A percentile compares a stretch with the other conserved stretches of the same genome.
Conservation (phyloP, 2,797 vertebrate species). For the Falco columbarius region DNA sequence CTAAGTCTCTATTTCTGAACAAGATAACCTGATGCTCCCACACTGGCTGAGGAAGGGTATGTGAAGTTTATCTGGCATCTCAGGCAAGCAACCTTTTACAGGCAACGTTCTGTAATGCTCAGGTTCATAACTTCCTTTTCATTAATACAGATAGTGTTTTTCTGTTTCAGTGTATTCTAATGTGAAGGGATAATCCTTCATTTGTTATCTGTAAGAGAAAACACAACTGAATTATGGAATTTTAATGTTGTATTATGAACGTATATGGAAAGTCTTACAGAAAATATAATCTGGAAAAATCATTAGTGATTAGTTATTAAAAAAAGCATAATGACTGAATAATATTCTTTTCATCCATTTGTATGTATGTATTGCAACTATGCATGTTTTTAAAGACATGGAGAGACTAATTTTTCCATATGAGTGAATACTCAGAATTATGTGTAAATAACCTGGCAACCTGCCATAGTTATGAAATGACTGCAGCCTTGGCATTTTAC, state of each 20-base stretch:
- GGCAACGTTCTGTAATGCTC: background rate
- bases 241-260: background rate
- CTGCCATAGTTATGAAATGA: background rate
- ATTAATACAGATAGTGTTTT: background rate
- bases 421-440: constrained; percentile 7
- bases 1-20: background rate
- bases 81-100: background rate
- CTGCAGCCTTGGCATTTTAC: background rate
- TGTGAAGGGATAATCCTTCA: background rate
- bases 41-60: background rate
- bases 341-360: background rate
- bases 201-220: constrained; percentile 22
- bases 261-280: background rate
- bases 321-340: background rate
- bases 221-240: background rate
- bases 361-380: background rate
- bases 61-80: background rate
- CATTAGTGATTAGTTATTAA: background rate
- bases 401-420: constrained; percentile 25
- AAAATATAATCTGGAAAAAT: constrained; percentile 3
- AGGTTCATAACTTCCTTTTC: background rate
- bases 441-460: constrained; percentile 58
- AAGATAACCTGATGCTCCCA: background rate
- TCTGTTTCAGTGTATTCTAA: background rate
- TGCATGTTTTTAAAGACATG: background rate